These are phyloP conservation scores for Rhynchomys soricoides DNA, from an alignment of 2,113 vertebrate species.

Conservation along the genomic window DNA sequence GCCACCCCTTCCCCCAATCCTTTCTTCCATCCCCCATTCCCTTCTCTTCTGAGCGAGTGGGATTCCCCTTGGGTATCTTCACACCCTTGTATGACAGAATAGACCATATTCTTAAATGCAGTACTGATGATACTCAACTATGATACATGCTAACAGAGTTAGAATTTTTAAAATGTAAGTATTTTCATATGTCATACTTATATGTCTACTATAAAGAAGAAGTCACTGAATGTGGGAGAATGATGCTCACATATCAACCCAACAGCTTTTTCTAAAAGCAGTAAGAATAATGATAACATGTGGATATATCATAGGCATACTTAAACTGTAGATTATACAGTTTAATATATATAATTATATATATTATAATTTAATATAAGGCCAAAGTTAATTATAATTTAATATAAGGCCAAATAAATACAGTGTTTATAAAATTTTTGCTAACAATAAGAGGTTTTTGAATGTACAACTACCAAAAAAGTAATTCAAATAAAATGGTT, in stretches of 20 bases:
- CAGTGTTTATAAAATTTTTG: background rate
- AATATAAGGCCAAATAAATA: background rate
- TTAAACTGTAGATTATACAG: background rate
- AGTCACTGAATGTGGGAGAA: background rate
- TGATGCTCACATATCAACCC: background rate
- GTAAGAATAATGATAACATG: background rate
- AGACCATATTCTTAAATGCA: background rate
- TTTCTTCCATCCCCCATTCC: too few relatives aligned
- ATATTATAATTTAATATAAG: background rate
- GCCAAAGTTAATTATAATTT: background rate
- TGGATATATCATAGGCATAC: background rate
- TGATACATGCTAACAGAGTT: background rate
- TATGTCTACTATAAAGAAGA: background rate
- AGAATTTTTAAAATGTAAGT: background rate
- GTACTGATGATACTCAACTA: background rate
- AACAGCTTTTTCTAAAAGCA: conserved; percentile 24
- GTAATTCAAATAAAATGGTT: background rate
- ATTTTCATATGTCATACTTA: background rate
- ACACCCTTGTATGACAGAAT: too few relatives aligned
- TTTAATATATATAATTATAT: too few relatives aligned
- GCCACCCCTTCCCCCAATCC: too few relatives aligned
- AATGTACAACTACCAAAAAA: background rate
- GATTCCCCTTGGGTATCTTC: too few relatives aligned
- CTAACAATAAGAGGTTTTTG: background rate
- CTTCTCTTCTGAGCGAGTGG: too few relatives aligned